Evolutionary conservation across 2,888 invertebrate species (phyloP).

Genomic region (Norana najaformis): DNA sequence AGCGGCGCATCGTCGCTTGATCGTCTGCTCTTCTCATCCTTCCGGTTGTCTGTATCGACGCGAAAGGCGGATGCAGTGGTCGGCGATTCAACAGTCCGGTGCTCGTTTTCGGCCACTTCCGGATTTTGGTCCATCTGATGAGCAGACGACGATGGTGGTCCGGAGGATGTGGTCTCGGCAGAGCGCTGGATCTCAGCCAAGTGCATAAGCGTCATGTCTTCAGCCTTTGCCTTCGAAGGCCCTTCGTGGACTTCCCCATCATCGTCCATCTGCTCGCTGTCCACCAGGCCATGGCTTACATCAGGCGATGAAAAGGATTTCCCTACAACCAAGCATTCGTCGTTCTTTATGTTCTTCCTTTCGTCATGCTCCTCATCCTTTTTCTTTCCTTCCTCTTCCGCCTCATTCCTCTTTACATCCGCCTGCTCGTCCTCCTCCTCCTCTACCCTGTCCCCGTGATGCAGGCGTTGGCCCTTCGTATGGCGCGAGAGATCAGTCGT

Average conservation of each 20-base stretch:
- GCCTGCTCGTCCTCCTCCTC: neutral
- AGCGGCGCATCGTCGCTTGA: neutral
- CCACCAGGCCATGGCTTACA: neutral
- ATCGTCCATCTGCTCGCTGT: neutral
- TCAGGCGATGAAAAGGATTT: neutral
- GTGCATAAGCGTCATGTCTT: neutral
- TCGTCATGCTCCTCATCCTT: neutral
- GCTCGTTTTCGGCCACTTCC: neutral
- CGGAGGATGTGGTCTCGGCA: neutral
- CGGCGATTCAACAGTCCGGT: neutral
- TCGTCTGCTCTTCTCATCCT: neutral
- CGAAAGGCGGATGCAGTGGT: neutral
- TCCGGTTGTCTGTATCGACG: neutral
- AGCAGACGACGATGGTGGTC: neutral
- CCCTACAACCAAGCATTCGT: neutral
- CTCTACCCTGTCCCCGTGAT: neutral
- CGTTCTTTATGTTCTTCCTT: too few species aligned
- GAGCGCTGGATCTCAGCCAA: neutral
- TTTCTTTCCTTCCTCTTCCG: neutral
- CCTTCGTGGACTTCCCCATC: neutral
- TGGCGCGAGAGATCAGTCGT: neutral
- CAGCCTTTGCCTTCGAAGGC: neutral
- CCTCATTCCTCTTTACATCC: neutral
- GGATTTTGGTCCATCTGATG: neutral
- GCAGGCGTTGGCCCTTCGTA: neutral